These are phyloP conservation scores for Chymomyza caudatula DNA, from an alignment of 2,888 invertebrate species.

Conservation along the genomic window DNA sequence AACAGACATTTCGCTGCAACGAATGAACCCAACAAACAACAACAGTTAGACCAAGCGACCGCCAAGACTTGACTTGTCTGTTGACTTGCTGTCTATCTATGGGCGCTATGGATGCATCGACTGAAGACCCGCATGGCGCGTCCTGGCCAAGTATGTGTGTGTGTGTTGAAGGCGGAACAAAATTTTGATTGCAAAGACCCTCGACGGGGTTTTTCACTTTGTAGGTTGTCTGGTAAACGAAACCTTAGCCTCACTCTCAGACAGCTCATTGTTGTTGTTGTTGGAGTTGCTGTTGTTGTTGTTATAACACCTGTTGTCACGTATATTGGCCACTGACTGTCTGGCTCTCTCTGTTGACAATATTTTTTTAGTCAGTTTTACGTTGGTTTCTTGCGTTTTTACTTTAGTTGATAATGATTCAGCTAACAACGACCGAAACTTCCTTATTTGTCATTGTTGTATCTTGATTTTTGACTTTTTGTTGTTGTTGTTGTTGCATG, in stretches of 20 bases:
- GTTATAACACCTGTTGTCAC: slow-evolving; percentile 48
- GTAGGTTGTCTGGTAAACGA: slow-evolving; percentile 25
- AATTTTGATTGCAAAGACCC: slow-evolving; percentile 40
- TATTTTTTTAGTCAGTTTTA: slow-evolving; percentile 33
- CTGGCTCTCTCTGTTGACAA: slow-evolving; percentile 45
- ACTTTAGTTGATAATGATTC: slow-evolving; percentile 54
- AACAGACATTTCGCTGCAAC: slow-evolving; percentile 60
- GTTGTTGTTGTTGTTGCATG: slow-evolving; percentile 3
- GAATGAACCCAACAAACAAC: slow-evolving; percentile 21
- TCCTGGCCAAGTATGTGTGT: slow-evolving; percentile 28
- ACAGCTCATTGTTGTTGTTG: slow-evolving; percentile 41
- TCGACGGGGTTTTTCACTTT: neutral
- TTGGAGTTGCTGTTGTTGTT: slow-evolving; percentile 24
- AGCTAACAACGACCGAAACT: slow-evolving; percentile 44
- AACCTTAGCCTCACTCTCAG: slow-evolving; percentile 37
- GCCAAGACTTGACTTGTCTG: neutral
- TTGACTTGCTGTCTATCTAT: neutral
- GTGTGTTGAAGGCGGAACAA: slow-evolving; percentile 59
- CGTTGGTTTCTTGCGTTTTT: slow-evolving; percentile 13
- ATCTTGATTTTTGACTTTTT: slow-evolving; percentile 36
- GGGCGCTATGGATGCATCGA: slow-evolving; percentile 26
- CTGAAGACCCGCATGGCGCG: slow-evolving; percentile 49
- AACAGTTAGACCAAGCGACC: slow-evolving; percentile 7
- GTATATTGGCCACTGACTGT: slow-evolving; percentile 11
- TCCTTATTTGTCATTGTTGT: slow-evolving; percentile 71